Base-by-base conservation (phyloP, 1,140 invertebrate genomes). In the Lethocerus indicus region DNA sequence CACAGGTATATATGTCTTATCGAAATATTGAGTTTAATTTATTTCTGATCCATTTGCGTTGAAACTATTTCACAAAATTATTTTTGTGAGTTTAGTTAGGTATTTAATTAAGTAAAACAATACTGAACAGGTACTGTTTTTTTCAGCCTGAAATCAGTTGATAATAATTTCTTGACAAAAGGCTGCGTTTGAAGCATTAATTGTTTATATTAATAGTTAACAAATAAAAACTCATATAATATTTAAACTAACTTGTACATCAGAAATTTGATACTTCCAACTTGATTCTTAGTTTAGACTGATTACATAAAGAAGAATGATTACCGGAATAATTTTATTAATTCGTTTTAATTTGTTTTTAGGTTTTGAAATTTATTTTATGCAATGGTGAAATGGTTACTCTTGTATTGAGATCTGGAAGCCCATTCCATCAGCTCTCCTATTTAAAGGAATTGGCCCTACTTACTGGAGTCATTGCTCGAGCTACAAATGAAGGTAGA, bases 321-420 rank as follows among this genome's bases (percentile, higher is more conserved):
- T 9, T 5, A 43, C 6, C 29, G 5, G 21, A 43, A 7, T 7
- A 24, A 21, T 43, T 36, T 29, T 7, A 24, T 25, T 41, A 39
- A 20, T 27, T 50, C 23, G 16, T 45, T 25, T 44, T 46, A 28
- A 53, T 32, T 54, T 50, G 80, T 1, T 67, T 78, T 28, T 83
- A 90, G 67, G 66, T 70, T 40, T 74, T 83, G 37, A 78, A 83
- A 52, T 82, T 87, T 54, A 60, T 92, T 25, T 71, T 88, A 39
- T 78, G 78, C 44, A 87, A 92, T 63, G 67, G 78, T 27, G 86
- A 91, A 54, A 78, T 81, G 25, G 74, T 91, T 16, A 81, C 84
- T 55, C 72, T 78, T 54, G 75, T 87, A 35, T 62, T 93, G 14
- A 67, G 81, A 56, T 74, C 76, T 37, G 75, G 75, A 18, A 77